These are phyloP conservation scores for Tricholaema leucomelas DNA, from an alignment of 2,113 vertebrate species.

Conservation along the genomic window DNA sequence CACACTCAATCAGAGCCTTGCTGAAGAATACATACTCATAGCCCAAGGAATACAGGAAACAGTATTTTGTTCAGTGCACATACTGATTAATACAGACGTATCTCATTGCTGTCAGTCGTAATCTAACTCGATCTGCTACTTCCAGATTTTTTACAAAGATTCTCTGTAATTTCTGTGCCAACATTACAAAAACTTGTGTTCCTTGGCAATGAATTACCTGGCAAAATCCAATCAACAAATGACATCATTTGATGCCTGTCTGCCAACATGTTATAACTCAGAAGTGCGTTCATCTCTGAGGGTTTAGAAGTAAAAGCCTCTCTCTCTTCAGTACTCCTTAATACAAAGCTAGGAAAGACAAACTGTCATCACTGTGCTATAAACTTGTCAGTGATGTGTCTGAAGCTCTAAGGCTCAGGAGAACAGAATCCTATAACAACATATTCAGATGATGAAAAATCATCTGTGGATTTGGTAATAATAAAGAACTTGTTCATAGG, in stretches of 20 bases:
- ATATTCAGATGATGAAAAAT: neutral
- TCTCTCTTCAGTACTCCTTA: neutral
- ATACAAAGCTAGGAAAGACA: neutral
- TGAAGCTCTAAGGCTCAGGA: neutral
- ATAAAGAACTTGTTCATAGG: neutral
- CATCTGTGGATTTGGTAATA: neutral
- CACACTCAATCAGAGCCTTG: neutral
- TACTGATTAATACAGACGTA: neutral
- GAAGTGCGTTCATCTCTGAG: neutral
- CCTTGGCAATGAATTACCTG: neutral
- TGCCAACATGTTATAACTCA: neutral
- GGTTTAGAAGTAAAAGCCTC: neutral
- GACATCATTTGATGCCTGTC: neutral
- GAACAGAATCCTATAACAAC: neutral
- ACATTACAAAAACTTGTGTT: neutral
- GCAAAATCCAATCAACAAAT: neutral
- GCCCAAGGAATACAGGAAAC: neutral
- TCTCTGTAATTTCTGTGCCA: neutral
- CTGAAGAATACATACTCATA: neutral
- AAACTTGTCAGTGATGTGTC: neutral
- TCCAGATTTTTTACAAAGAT: neutral
- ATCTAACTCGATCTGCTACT: neutral
- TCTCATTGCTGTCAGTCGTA: neutral
- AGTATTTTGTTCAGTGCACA: neutral
- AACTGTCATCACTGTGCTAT: neutral